Evolutionary conservation across 1,140 invertebrate species (phyloP), one percentile per base, ranked within the genome.

Genomic region (Goniozus legneri): DNA sequence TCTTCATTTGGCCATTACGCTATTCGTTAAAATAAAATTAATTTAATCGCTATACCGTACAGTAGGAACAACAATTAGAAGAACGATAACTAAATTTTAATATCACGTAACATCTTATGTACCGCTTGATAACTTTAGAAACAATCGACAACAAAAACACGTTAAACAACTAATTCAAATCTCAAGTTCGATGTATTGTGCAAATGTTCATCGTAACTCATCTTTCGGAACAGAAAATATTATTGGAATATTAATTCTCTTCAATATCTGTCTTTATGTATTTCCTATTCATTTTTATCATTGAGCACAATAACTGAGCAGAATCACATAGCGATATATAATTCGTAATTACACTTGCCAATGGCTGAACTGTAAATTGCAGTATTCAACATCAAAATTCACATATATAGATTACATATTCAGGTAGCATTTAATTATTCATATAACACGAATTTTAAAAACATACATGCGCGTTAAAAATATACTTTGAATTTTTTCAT

Each of bases 221-320:
- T 44, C 31, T 47, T 41, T 51, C 41, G 41, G 37, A 31, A 47
- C 40, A 47, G 44, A 47, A 41, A 37, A 51, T 47, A 45, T 47
- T 27, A 37, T 47, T 47, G 16, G 16, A 12, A 37, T 51, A 37
- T 41, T 27, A 33, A 36, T 37, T 15, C 33, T 18, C 34, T 15
- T 36, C 21, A 51, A 47, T 41, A n/a, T n/a, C n/a, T n/a, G n/a
- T n/a, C n/a, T n/a, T n/a, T n/a, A n/a, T n/a, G n/a, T n/a, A 13
- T 50, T 40, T 37, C 30, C 12, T 32, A 34, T 49, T 12, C 32
- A 32, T 48, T 42, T 36, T 16, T 39, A 33, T 56, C 52, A 61
- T 58, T 60, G 59, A 67, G 61, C 59, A 59, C 37, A 55, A 45
- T 64, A 66, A 64, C 52, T 65, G 60, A 67, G 61, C 54, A 54